Base-by-base conservation (phyloP, 30 jellyfish, hydroid and myxozoan species). In the Aurelia coerulea region DNA sequence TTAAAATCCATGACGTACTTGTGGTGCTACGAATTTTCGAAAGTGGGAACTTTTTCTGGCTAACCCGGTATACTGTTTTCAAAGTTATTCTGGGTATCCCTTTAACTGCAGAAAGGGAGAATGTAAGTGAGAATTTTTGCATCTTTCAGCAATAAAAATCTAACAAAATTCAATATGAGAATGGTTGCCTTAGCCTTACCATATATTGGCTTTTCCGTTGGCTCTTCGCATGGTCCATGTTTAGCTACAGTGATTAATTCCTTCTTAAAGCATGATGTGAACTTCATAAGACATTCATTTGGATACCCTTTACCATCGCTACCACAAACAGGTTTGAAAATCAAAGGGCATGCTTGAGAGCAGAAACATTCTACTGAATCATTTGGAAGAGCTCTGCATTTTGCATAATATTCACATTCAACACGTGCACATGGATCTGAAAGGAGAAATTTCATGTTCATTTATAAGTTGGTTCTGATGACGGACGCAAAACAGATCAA, bases 281-380 rank as follows among this genome's bases (percentile, higher is more conserved):
- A 46, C 32, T 54, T 31, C 92, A 83, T 69, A 7, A 72, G 64
- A 31, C 92, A 83, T 73, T 69, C 63, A 62, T 83, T 83, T 33
- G 92, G 74, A 59, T 83, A 83, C 15, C 34, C 50, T 49, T 41
- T 62, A 5, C 86, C 92, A 72, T 83, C 80, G 39, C 86, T 69
- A 41, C 86, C 92, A 83, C 92, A 83, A 2, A 83, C 92, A 15
- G 92, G 92, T 42, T 70, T 56, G 78, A 56, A 71, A 39, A 83
- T 83, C 74, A 71, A 56, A 2, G 92, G 92, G 41, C 92, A 83
- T 11, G 42, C 92, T 6, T 35, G 64, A 5, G 12, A 1, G 83
- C 92, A 83, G 29, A n/a, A 41, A 23, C 92, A 83, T 15, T 19
- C 56, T 15, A 80, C 64, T 16, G 64, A 12, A 14, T 85, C 81